phyloP scores from a whole-genome alignment of 2,888 invertebrate species.

The Machimus atricapillus region DNA sequence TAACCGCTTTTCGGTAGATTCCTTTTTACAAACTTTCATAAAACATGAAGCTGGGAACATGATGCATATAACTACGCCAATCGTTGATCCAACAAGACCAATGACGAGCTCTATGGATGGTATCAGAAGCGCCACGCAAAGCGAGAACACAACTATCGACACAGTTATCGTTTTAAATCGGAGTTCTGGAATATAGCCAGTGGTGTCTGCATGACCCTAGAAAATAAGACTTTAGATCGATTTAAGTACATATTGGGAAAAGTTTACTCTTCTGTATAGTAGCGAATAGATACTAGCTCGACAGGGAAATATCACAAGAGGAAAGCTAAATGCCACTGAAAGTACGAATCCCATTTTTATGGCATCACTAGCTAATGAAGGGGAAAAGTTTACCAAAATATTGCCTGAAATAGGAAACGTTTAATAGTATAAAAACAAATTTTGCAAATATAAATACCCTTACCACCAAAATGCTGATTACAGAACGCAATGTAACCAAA shows the following conservation, averaged over 20 bases:
- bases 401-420: constrained; percentile 69
- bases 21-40: constrained; percentile 81
- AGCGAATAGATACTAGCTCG: constrained; percentile 92
- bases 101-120: constrained; percentile 95
- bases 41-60: constrained; percentile 93
- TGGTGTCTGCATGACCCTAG: constrained; percentile 74
- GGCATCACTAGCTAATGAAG: constrained; percentile 82
- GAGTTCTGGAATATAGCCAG: constrained; percentile 80
- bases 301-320: constrained; percentile 95
- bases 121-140: constrained; percentile 82
- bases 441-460: constrained; percentile 62
- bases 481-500: constrained; percentile 91
- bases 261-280: constrained; percentile 78
- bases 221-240: not conserved
- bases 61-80: constrained; percentile 91
- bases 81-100: constrained; percentile 93
- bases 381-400: constrained; percentile 84
- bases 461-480: constrained; percentile 74
- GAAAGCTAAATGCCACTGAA: constrained; percentile 95
- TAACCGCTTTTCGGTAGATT: constrained; percentile 80
- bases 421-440: not conserved
- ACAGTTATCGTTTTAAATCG: constrained; percentile 86
- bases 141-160: constrained; percentile 76
- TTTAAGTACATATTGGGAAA: not conserved
- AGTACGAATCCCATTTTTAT: constrained; percentile 95